Base-by-base conservation (phyloP, 1,140 invertebrate species). In the Anoplolepis gracilipes region DNA sequence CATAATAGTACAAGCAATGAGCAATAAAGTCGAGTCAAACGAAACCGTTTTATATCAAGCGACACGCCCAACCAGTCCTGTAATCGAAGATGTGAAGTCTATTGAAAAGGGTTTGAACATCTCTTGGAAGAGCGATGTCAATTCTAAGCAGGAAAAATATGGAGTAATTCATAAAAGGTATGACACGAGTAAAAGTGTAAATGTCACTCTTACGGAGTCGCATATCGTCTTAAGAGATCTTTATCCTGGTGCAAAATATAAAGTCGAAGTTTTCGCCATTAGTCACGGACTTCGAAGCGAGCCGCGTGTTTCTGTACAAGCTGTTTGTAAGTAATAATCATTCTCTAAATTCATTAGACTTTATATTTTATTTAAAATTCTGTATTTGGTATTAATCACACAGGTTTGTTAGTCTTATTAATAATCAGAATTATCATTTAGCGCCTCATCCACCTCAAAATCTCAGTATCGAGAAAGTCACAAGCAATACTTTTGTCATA, bases 201-300 rank as follows among this genome's bases (percentile, higher is more conserved):
- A n/a, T n/a, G n/a, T n/a, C n/a, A n/a, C n/a, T n/a, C n/a, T n/a
- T n/a, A n/a, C n/a, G n/a, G n/a, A n/a, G n/a, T n/a, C n/a, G n/a
- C n/a, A n/a, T n/a, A n/a, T n/a, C n/a, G n/a, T n/a, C n/a, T n/a
- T n/a, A n/a, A n/a, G n/a, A n/a, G n/a, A n/a, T n/a, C n/a, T n/a
- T n/a, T n/a, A n/a, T n/a, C 98, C 98, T 7, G 98, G 98, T 28
- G 98, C 98, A 39, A 97, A 97, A 42, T 99, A 99, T 94, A 96
- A 98, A 92, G 96, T 99, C 22, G 97, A 98, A 94, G 97, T 99
- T 30, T 98, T 97, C 92, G 98, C 98, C 8, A 96, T 98, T 46
- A 98, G 97, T 90, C 98, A 99, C 94, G 97, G 97, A 10, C 94
- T 98, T 7, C 95, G 96, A 82, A 98, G 97, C 94, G 98, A 99